These are phyloP conservation scores for Xerus inauris DNA, from an alignment of 2,113 vertebrate genomes.

Conservation along the genomic window DNA sequence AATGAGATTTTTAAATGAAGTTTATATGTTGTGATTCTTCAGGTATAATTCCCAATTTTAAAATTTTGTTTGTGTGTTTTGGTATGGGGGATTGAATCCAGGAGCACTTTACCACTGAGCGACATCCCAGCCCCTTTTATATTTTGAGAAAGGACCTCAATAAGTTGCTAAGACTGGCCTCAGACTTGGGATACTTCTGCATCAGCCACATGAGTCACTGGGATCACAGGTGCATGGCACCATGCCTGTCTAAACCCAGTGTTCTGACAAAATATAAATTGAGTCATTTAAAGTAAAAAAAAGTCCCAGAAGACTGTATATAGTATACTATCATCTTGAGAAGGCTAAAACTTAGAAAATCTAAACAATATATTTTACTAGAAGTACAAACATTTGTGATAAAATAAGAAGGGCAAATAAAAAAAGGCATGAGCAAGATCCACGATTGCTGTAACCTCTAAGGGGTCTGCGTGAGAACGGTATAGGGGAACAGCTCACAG, in stretches of 20 bases:
- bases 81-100: too few relatives aligned
- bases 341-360: neutral
- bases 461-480: neutral
- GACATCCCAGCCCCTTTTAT: too few relatives aligned
- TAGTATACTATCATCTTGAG: neutral
- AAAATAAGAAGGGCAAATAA: neutral
- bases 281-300: slow-evolving; percentile 23
- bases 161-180: too few relatives aligned
- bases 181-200: too few relatives aligned
- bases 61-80: too few relatives aligned
- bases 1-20: neutral
- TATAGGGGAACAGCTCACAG: neutral
- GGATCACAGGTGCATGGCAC: too few relatives aligned
- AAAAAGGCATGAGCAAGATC: neutral
- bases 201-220: too few relatives aligned
- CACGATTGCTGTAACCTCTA: neutral
- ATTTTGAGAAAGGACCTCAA: too few relatives aligned
- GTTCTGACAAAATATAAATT: neutral
- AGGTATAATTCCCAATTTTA: neutral
- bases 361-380: neutral
- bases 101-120: too few relatives aligned
- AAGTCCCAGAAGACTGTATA: neutral
- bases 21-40: neutral
- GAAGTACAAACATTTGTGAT: neutral
- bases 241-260: too few relatives aligned